Percentiles rank a stretch among this genome's conserved stretches.
Conservation (phyloP, 2,888 invertebrate species). For the Chirona hameri region DNA sequence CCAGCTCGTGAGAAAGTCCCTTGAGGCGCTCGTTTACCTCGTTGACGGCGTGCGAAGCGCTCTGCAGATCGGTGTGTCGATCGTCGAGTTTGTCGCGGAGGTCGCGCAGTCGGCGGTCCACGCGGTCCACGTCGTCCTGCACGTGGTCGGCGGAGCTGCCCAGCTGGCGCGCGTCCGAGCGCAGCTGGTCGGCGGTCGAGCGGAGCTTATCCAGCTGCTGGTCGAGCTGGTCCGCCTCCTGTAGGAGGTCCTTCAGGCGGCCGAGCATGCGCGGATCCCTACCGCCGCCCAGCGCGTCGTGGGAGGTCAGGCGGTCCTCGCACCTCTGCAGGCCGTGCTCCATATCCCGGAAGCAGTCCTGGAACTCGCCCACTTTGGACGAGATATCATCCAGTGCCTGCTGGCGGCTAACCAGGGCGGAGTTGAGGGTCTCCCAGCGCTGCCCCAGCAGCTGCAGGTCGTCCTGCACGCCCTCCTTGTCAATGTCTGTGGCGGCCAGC, state of each 20-base stretch:
- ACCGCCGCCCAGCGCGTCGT: conserved; percentile 65
- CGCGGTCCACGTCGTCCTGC: conserved; percentile 69
- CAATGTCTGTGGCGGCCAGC: conserved; percentile 80
- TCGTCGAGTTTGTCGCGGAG: conserved; percentile 72
- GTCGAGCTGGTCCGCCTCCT: conserved; percentile 73
- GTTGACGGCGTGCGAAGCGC: conserved; percentile 78
- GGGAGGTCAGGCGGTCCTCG: conserved; percentile 76
- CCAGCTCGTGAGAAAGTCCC: conserved; percentile 67
- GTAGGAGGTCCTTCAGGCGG: conserved; percentile 69
- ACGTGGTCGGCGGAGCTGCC: conserved; percentile 70
- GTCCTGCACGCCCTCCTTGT: conserved; percentile 81
- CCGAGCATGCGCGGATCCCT: conserved; percentile 79
- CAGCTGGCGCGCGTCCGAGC: conserved; percentile 68
- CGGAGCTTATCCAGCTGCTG: conserved; percentile 66
- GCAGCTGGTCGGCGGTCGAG: conserved; percentile 70
- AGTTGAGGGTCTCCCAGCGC: conserved; percentile 87
- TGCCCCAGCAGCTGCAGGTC: conserved; percentile 76
- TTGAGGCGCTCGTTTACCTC: conserved; percentile 86
- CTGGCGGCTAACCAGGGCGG: conserved; percentile 69
- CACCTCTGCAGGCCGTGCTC: conserved; percentile 79
- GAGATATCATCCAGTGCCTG: conserved; percentile 76
- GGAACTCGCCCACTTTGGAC: conserved; percentile 66
- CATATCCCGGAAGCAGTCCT: conserved; percentile 77
- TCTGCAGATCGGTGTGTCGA: conserved; percentile 72
- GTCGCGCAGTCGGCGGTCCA: conserved; percentile 72